phyloP scores from a whole-genome alignment of 2,113 vertebrate species.

The Camelus dromedarius region DNA sequence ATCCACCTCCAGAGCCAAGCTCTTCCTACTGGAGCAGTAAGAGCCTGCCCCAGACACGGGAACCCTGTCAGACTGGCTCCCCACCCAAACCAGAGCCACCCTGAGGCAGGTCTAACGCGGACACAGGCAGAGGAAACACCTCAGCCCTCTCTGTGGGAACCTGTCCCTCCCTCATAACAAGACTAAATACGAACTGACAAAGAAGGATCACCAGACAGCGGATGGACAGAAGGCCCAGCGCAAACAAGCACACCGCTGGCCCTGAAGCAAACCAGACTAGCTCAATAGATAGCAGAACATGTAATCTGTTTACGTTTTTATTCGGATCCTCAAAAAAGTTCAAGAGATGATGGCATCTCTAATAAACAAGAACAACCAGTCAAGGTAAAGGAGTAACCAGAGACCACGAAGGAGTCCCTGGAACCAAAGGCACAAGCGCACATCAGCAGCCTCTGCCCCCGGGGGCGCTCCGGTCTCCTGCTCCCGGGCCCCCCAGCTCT shows the following conservation, averaged over 20 bases:
- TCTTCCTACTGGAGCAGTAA: background rate
- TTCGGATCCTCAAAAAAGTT: background rate
- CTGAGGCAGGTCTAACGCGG: background rate
- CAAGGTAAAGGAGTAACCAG: background rate
- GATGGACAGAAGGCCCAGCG: background rate
- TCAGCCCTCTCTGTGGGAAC: background rate
- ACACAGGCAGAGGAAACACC: background rate
- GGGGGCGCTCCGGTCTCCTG: background rate
- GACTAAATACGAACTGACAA: background rate
- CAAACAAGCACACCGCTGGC: background rate
- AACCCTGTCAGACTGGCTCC: background rate
- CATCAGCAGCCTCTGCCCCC: no score
- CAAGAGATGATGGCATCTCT: background rate
- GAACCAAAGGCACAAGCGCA: background rate
- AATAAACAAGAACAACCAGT: background rate
- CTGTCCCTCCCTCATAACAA: background rate
- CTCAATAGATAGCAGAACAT: background rate
- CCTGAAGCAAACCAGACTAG: constrained; percentile 10
- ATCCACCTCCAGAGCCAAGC: background rate
- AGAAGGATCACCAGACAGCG: background rate
- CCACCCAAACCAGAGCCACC: background rate
- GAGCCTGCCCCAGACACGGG: background rate
- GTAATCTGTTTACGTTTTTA: background rate
- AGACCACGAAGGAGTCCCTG: background rate
- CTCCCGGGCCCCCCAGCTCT: background rate